Base-by-base conservation (phyloP, 2,113 vertebrate genomes). In the Antechinus stuartii region DNA sequence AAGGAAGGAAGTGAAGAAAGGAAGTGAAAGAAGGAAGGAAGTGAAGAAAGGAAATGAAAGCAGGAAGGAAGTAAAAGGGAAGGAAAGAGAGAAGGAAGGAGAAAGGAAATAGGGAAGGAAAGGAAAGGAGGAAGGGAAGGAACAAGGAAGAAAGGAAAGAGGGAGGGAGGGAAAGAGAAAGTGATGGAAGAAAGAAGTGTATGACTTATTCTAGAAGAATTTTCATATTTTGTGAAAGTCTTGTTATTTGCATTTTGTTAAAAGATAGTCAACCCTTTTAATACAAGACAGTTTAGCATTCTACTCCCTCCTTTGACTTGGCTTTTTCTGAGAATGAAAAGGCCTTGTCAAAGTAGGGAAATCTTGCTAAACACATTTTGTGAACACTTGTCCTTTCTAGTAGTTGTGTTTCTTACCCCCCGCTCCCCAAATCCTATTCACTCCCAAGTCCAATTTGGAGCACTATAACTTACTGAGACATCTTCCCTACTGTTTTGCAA, bases 161-260 rank as follows among this genome's bases (percentile, higher is more conserved):
- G 27, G 1, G 27, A 12, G 24, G 11, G 12, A 4, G 27, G 3
- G 30, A 2, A 14, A 2, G 26, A 26, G 11, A 26, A 7, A 35
- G 3, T 3, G 4, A n/a, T 16, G 16, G 16, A 76, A 22, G 16
- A 22, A 76, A 2, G 16, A 19, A 35, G 14, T 76, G 7, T 42
- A 55, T 52, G 24, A 8, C 8, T 91, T 0, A 76, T 76, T 96
- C 95, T 47, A 92, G 25, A 54, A 95, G 11, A 52, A 61, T 56
- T 90, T 54, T 12, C 11, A 89, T 24, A 91, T 26, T 53, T 95
- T 30, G 25, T 61, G 91, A 50, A 53, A 93, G 23, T 56, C 92
- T 93, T 91, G 47, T 35, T 89, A 55, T 96, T 95, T 96, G 19
- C 22, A 61, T n/a, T 90, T 57, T 54, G 53, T 91, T 76, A 89